These are phyloP conservation scores for Nomada ruficornis DNA, from an alignment of 2,888 invertebrate genomes.

Conservation along the genomic window DNA sequence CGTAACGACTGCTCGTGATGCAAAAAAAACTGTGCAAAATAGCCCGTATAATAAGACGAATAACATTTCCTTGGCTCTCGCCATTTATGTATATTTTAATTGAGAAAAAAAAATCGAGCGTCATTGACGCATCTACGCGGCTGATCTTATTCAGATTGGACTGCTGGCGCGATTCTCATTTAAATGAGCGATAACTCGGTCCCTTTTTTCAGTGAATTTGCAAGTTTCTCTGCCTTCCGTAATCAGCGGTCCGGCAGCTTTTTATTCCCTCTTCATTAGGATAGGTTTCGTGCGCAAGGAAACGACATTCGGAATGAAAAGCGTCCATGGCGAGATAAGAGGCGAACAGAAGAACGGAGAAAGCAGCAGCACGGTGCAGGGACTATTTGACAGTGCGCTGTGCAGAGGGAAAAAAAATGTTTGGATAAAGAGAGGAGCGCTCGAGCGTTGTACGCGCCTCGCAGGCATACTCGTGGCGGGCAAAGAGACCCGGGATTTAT, in stretches of 20 bases:
- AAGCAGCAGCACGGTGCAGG: background rate
- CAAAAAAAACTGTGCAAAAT: background rate
- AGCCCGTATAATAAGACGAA: background rate
- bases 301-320: conserved; percentile 39
- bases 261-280: conserved; percentile 27
- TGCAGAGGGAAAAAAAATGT: conserved; percentile 7
- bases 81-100: background rate
- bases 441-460: conserved; percentile 22
- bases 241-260: conserved; percentile 10
- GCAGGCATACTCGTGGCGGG: conserved; percentile 23
- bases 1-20: background rate
- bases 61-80: background rate
- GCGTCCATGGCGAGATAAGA: conserved; percentile 30
- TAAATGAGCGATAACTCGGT: conserved; percentile 25
- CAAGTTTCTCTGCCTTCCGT: conserved; percentile 4
- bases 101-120: background rate
- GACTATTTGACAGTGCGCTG: conserved; percentile 24
- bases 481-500: conserved; percentile 40
- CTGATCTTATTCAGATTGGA: conserved; percentile 17
- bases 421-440: conserved; percentile 25
- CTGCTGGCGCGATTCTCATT: background rate
- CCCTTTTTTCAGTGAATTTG: conserved; percentile 10
- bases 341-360: background rate
- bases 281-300: conserved; percentile 27
- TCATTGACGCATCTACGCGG: background rate